Evolutionary conservation across 2,113 vertebrate species (phyloP).

Genomic region (Oryzias javanicus): DNA sequence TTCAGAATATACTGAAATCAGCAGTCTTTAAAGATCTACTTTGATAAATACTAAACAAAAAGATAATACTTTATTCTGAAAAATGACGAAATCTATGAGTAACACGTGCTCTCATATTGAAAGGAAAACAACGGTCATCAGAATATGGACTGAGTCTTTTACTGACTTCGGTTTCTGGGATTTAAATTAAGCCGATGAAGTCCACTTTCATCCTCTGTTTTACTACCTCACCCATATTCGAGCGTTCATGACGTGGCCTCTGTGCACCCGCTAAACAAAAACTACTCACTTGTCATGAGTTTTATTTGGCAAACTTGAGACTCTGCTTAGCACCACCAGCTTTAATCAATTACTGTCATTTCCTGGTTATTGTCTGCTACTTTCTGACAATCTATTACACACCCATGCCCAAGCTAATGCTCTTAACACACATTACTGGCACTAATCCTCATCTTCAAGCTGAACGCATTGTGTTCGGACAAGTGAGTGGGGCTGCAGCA

Average conservation of each 20-base stretch:
- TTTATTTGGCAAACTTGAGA: background rate
- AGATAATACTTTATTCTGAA: background rate
- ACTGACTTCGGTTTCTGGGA: constrained; percentile 39
- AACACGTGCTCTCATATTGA: constrained; percentile 13
- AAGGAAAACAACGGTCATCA: constrained; percentile 39
- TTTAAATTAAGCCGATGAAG: constrained; percentile 46
- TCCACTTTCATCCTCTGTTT: constrained; percentile 53
- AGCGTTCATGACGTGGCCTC: background rate
- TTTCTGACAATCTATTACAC: constrained; percentile 58
- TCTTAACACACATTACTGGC: constrained; percentile 65
- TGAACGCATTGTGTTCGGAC: constrained; percentile 60
- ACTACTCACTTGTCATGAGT: background rate
- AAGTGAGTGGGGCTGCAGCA: constrained; percentile 42
- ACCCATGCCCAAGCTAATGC: constrained; percentile 52
- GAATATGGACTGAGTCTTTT: constrained; percentile 33
- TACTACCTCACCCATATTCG: background rate
- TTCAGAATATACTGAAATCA: no score
- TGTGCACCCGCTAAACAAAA: background rate
- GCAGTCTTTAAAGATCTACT: no score
- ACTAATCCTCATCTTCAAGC: constrained; percentile 65
- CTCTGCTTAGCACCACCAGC: background rate
- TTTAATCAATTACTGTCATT: constrained; percentile 22
- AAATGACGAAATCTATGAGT: constrained; percentile 2
- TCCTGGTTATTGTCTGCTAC: constrained; percentile 49
- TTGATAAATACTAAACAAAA: background rate